These are phyloP conservation scores for Tenthredo livida DNA, from an alignment of 2,888 invertebrate species.

Conservation along the genomic window DNA sequence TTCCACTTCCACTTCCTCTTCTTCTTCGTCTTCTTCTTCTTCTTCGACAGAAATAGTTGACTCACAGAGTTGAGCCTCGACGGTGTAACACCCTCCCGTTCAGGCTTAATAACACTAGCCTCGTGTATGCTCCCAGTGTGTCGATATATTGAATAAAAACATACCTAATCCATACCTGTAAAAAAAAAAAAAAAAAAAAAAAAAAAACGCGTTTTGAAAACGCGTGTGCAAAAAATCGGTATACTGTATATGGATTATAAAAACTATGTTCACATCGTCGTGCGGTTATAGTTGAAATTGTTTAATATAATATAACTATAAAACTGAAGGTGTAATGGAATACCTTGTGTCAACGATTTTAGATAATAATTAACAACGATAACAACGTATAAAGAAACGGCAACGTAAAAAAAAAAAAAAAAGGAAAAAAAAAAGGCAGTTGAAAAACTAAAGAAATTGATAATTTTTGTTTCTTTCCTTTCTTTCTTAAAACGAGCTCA, in stretches of 20 bases:
- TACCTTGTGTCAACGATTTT: background rate
- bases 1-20: background rate
- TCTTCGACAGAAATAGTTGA: conserved; percentile 52
- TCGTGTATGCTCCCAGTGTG: conserved; percentile 19
- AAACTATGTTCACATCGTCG: background rate
- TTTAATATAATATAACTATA: too few species aligned
- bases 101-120: conserved; percentile 4
- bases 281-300: background rate
- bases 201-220: background rate
- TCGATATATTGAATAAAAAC: background rate
- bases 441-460: background rate
- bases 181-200: background rate
- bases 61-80: conserved; percentile 16
- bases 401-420: background rate
- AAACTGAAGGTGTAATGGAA: too few species aligned
- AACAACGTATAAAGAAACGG: background rate
- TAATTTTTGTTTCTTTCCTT: background rate
- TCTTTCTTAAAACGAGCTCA: background rate
- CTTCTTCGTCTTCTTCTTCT: conserved; percentile 34
- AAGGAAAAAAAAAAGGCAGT: too few species aligned
- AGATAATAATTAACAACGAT: background rate
- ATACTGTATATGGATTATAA: background rate
- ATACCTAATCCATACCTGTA: background rate
- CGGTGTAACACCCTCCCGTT: conserved; percentile 27
- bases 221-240: background rate